These are phyloP conservation scores for Sebastes vulpes DNA, from an alignment of 2,797 vertebrate genomes.

Conservation along the genomic window DNA sequence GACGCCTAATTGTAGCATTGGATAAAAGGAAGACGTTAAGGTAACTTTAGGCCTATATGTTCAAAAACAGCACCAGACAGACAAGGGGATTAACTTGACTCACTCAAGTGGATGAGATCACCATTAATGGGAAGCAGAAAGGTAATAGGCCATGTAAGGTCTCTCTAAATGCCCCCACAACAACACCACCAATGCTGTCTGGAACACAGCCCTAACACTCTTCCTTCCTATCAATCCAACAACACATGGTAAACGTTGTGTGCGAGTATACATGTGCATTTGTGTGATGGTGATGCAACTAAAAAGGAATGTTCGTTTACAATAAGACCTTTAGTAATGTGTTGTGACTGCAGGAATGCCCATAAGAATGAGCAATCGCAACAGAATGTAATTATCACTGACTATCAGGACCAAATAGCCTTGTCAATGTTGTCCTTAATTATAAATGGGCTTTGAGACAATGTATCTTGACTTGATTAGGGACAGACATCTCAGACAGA, in stretches of 20 bases:
- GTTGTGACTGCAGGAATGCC: constrained; percentile 34
- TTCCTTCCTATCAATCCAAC: constrained; percentile 46
- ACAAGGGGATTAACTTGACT: constrained; percentile 46
- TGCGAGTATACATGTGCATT: constrained; percentile 24
- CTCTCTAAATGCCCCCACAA: constrained; percentile 62
- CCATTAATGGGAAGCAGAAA: constrained; percentile 65
- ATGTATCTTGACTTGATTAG: constrained; percentile 56
- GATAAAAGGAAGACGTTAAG: neutral
- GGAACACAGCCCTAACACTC: constrained; percentile 55
- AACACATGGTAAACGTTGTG: constrained; percentile 59
- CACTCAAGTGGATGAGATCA: constrained; percentile 67
- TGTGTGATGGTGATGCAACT: constrained; percentile 48
- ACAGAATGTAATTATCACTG: constrained; percentile 59
- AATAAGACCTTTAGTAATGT: constrained; percentile 48
- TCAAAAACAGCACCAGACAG: constrained; percentile 33
- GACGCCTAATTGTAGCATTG: neutral
- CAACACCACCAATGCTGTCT: constrained; percentile 55
- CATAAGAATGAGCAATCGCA: constrained; percentile 38
- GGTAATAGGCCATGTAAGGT: constrained; percentile 37
- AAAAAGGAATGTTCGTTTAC: constrained; percentile 69
- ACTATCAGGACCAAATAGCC: constrained; percentile 47
- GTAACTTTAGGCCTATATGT: constrained; percentile 3
- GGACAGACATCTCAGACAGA: constrained; percentile 50
- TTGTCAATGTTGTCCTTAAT: constrained; percentile 35
- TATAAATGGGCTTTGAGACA: constrained; percentile 25